These are phyloP conservation scores for Diphyllodes magnificus DNA, from an alignment of 2,113 vertebrate species.

Conservation along the genomic window DNA sequence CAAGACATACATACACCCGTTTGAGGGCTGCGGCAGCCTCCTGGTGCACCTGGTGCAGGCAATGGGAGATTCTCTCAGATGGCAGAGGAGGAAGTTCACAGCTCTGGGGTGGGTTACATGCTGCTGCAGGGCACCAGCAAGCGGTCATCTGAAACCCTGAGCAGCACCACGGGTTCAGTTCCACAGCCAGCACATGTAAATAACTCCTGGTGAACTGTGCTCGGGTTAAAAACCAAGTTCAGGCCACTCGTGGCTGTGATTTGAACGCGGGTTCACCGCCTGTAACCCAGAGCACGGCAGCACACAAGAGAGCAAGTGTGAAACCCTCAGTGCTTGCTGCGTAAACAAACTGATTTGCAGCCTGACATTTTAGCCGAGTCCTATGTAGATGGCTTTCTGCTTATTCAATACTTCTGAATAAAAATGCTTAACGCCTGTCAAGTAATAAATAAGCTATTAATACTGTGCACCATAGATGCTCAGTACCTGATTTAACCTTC, in stretches of 20 bases:
- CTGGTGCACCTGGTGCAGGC: rapidly evolving
- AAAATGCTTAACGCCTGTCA: neutral
- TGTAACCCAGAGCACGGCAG: neutral
- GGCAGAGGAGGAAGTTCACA: rapidly evolving
- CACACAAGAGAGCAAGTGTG: neutral
- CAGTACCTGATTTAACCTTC: neutral
- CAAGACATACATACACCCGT: rapidly evolving
- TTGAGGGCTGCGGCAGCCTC: neutral
- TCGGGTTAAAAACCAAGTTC: neutral
- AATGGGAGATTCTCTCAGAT: neutral
- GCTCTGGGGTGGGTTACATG: neutral
- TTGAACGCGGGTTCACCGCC: neutral
- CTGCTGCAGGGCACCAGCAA: neutral
- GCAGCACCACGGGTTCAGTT: neutral
- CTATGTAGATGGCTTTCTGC: constrained; percentile 12
- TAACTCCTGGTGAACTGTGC: constrained; percentile 1
- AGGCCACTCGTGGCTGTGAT: neutral
- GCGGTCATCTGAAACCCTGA: neutral
- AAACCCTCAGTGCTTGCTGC: neutral
- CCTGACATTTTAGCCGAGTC: constrained; percentile 28
- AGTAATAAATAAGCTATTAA: constrained; percentile 33
- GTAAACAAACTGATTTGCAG: constrained; percentile 42
- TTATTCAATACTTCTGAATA: constrained; percentile 37
- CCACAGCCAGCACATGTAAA: neutral
- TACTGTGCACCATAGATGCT: neutral